These are phyloP conservation scores for Yponomeuta evonymella DNA, from an alignment of 2,888 invertebrate species.

Conservation along the genomic window DNA sequence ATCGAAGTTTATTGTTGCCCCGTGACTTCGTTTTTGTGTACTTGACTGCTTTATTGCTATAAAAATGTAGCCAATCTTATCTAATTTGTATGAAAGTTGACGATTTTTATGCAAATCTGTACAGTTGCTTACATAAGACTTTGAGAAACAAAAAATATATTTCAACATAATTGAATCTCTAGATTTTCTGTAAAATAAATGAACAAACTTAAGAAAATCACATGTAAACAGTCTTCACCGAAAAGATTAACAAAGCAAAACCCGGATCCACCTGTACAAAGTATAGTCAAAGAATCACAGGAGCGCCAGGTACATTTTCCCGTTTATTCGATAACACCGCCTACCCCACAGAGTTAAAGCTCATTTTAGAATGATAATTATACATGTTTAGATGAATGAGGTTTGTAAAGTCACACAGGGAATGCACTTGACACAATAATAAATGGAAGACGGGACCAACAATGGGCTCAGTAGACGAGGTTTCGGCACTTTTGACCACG, in stretches of 20 bases:
- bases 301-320: neutral
- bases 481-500: slow-evolving; percentile 30
- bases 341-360: neutral
- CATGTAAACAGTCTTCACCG: neutral
- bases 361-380: neutral
- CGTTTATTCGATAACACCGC: neutral
- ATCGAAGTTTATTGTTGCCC: no score
- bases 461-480: slow-evolving; percentile 29
- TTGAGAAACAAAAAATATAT: no score
- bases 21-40: no score
- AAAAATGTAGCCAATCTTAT: no score
- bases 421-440: slow-evolving; percentile 63
- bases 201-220: neutral
- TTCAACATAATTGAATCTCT: neutral
- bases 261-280: slow-evolving; percentile 9
- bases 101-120: no score
- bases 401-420: slow-evolving; percentile 46
- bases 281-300: neutral
- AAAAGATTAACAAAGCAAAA: neutral
- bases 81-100: no score
- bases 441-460: slow-evolving; percentile 48
- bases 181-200: neutral
- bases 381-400: slow-evolving; percentile 25
- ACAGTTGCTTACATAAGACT: no score
- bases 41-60: no score